Conservation (phyloP, 1,140 invertebrate genomes). For the Lepidurus couesii region DNA sequence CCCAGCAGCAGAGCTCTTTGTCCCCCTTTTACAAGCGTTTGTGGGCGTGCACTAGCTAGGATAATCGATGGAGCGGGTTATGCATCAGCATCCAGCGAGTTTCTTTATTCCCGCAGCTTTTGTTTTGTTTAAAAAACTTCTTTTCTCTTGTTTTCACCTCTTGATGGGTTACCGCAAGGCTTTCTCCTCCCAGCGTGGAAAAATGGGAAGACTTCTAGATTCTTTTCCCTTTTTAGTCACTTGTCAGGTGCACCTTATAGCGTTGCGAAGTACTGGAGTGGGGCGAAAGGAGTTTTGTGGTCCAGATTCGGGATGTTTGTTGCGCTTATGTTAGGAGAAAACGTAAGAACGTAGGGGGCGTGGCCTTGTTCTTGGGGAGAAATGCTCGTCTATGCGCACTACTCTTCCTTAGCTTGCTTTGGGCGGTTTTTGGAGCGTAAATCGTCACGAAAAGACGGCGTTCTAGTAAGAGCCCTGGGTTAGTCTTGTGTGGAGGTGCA, state of each 20-base stretch:
- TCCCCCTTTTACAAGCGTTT: not conserved
- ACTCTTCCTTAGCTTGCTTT: not conserved
- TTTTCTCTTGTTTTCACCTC: not conserved
- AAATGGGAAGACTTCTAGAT: not conserved
- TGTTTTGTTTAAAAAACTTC: not conserved
- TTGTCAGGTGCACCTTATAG: not conserved
- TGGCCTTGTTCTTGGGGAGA: not conserved
- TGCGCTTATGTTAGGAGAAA: not conserved
- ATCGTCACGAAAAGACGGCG: not conserved
- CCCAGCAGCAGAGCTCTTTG: not conserved
- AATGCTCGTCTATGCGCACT: not conserved
- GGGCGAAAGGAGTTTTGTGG: not conserved
- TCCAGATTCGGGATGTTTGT: not conserved
- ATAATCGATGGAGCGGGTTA: not conserved
- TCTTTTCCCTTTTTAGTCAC: not conserved
- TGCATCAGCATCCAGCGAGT: not conserved
- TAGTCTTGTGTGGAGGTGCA: not conserved
- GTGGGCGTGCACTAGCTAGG: not conserved
- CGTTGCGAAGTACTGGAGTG: not conserved
- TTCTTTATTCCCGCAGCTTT: too few species aligned
- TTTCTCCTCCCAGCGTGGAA: not conserved
- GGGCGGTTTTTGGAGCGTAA: not conserved
- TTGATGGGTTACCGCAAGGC: not conserved
- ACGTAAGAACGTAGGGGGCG: not conserved
- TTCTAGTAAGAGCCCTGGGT: not conserved